phyloP scores from a whole-genome alignment of 2,888 invertebrate species.

The Camponotus fellah region DNA sequence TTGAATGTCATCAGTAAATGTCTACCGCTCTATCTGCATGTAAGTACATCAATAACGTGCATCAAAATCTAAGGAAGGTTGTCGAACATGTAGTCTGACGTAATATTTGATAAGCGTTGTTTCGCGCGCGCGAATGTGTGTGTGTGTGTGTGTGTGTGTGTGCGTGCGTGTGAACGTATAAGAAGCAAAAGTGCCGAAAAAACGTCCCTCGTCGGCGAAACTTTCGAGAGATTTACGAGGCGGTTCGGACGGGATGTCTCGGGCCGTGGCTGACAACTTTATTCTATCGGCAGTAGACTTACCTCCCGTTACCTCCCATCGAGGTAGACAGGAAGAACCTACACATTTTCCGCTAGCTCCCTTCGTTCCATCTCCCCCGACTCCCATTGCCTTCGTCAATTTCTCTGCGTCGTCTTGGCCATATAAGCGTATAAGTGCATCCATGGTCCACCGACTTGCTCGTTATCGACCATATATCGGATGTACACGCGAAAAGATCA shows the following conservation, averaged over 20 bases:
- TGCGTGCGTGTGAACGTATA: not conserved
- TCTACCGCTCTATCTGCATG: not conserved
- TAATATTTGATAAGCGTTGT: conserved; percentile 52
- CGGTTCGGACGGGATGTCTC: conserved; percentile 69
- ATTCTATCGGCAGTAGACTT: conserved; percentile 67
- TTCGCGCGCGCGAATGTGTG: conserved; percentile 29
- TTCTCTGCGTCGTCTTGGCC: conserved; percentile 61
- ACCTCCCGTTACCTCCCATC: conserved; percentile 11
- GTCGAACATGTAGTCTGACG: not conserved
- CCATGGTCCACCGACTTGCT: conserved; percentile 64
- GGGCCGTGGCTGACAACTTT: conserved; percentile 73
- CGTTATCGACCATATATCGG: conserved; percentile 66
- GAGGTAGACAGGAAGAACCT: conserved; percentile 16
- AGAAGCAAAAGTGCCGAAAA: conserved; percentile 59
- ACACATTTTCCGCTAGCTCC: conserved; percentile 12
- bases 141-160: not conserved
- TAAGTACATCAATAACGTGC: conserved; percentile 10
- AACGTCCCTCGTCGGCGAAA: conserved; percentile 64
- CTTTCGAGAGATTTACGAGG: conserved; percentile 76
- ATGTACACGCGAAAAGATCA: conserved; percentile 26
- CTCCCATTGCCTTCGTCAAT: conserved; percentile 60
- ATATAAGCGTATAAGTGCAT: conserved; percentile 56
- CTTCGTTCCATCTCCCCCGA: conserved; percentile 43
- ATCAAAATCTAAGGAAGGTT: conserved; percentile 16
- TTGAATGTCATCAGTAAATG: not conserved